These are phyloP conservation scores for Pammene aurita DNA, from an alignment of 2,888 invertebrate species.

Conservation along the genomic window DNA sequence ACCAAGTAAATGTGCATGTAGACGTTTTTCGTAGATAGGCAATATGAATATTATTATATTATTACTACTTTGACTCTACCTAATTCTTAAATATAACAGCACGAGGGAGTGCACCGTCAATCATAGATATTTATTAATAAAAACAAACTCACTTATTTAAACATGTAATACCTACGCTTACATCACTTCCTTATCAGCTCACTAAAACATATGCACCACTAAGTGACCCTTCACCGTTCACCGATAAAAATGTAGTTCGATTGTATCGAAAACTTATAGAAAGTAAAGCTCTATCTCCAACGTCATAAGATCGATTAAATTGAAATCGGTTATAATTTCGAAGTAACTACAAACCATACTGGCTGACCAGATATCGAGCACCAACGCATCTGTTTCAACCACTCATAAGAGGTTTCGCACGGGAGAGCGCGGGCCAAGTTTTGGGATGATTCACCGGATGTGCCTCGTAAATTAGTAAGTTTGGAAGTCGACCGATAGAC, in stretches of 20 bases:
- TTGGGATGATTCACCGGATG: slow-evolving; percentile 33
- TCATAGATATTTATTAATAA: slow-evolving; percentile 9
- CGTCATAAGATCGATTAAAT: neutral
- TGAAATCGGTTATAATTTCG: slow-evolving; percentile 3
- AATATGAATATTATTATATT: too few species aligned
- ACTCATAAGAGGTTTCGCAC: slow-evolving; percentile 54
- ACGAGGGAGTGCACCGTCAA: neutral
- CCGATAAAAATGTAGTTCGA: slow-evolving; percentile 56
- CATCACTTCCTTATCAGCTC: slow-evolving; percentile 61
- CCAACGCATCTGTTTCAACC: slow-evolving; percentile 66
- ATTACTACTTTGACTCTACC: neutral
- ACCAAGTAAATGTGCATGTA: too few species aligned
- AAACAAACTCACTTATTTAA: slow-evolving; percentile 10
- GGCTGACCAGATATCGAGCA: slow-evolving; percentile 59
- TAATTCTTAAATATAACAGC: neutral
- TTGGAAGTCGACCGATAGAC: slow-evolving; percentile 29
- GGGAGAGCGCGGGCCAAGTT: slow-evolving; percentile 30
- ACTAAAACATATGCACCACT: slow-evolving; percentile 64
- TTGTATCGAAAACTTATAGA: slow-evolving; percentile 41
- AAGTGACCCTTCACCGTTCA: slow-evolving; percentile 61
- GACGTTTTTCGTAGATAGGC: too few species aligned
- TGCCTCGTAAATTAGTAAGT: slow-evolving; percentile 25
- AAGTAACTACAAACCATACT: neutral
- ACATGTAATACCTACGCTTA: slow-evolving; percentile 8
- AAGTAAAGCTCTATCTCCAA: slow-evolving; percentile 18